Base-by-base conservation (phyloP, 2,113 vertebrate species). In the Proteles cristata region DNA sequence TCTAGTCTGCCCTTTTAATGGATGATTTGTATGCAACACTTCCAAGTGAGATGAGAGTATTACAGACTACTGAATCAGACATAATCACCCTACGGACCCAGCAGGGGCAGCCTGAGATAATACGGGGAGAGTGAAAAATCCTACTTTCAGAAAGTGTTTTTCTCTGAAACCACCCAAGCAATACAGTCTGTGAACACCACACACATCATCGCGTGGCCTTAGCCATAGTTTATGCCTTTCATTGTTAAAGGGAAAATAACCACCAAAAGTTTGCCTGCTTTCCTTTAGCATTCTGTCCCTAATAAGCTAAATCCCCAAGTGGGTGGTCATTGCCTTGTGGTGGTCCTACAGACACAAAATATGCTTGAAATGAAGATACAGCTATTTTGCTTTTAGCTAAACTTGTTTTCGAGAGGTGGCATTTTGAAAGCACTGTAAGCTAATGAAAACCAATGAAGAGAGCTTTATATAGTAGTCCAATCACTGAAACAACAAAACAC, bases 21-120 rank as follows among this genome's bases (percentile, higher is more conserved):
- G 94, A 98, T 97, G 1, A 96, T 96, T 98, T 97, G 93, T 95
- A 98, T 98, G 97, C 92, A 98, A 93, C 11, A 81, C 63, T 98
- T 98, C 93, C 96, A 94, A 96, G 94, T 65, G 97, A 94, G 84
- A 96, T 85, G 80, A 97, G 93, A 96, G 80, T 95, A 90, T 94
- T 93, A 88, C 25, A 82, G 87, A 50, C 53, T 94, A 96, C 61
- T 98, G 92, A 98, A 93, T 97, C 92, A 94, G 92, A 86, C 71
- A 96, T 69, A 93, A 97, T 95, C 96, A 97, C 89, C 76, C 96
- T 83, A 68, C 50, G 97, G 80, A 94, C 96, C 74, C 17, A 98
- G 90, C 73, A 96, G 95, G 96, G 90, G 81, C 94, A 96, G 4
- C 11, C 65, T 88, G 45, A 33, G 48, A 23, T 86, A 98, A 97